Base-by-base conservation (phyloP, 1,140 invertebrate species). In the Andricus grossulariae region DNA sequence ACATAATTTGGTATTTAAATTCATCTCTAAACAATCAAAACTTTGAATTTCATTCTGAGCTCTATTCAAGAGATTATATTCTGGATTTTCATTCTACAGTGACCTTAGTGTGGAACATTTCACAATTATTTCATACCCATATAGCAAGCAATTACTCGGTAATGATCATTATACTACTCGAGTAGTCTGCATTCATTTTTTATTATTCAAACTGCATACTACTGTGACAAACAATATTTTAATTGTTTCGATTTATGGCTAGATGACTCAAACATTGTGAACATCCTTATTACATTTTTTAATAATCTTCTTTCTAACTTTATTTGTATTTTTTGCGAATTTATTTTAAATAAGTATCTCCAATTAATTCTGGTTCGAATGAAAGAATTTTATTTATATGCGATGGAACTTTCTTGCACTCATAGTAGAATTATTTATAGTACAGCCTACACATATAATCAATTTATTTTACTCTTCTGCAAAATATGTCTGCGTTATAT, bases 121-220 rank as follows among this genome's bases (percentile, higher is more conserved):
- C 5, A 66, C 15, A 39, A 18, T n/a, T 54, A 54, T 18, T 54
- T 45, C 60, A 66, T 25, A 15, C 15, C 21, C 32, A 39, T 66
- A 39, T 32, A 66, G 39, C 54, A 55, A 3, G 25, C 12, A 66
- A 39, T 66, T 13, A 66, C 60, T 32, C 32, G 39, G 16, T 39
- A 10, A 25, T 16, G 60, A 13, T 66, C 15, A 66, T 45, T n/a
- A n/a, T n/a, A 15, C 15, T 15, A 45, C 25, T 66, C 25, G 45
- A 39, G 45, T 66, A 66, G n/a, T 66, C 32, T 66, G 16, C 7
- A 66, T 32, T 66, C 25, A 66, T 66, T 66, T 66, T n/a, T 32
- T 66, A 32, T 66, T 32, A 45, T 32, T 66, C 60, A 39, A 32
- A 32, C 16, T 39, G 60, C 32, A 66, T 66, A 39, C 32, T 66